Evolutionary conservation across 2,797 vertebrate species (phyloP).

Genomic region (Sebastes cheni): DNA sequence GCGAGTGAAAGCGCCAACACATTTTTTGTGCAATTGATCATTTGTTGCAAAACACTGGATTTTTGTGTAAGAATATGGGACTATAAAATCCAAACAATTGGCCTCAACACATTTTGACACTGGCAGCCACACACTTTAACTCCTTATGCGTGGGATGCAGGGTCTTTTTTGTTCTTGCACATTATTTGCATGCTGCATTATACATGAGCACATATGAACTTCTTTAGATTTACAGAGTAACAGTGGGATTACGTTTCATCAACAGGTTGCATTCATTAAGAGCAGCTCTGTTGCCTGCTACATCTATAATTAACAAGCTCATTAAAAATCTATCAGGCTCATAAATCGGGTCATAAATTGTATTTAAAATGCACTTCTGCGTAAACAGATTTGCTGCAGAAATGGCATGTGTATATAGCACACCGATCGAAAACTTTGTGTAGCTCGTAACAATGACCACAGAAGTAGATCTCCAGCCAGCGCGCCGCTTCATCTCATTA

Average conservation of each 20-base stretch:
- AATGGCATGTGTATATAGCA: not conserved
- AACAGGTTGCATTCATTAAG: not conserved
- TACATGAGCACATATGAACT: not conserved
- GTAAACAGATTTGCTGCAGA: not conserved
- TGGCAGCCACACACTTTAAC: not conserved
- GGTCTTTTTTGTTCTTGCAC: not conserved
- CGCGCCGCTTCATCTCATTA: conserved; percentile 15
- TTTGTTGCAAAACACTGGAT: not conserved
- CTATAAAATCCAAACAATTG: not conserved
- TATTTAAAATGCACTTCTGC: not conserved
- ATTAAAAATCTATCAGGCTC: not conserved
- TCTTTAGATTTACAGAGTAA: not conserved
- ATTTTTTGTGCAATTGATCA: not conserved
- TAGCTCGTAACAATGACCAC: not conserved
- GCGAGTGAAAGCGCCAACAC: not conserved
- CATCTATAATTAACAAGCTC: not conserved
- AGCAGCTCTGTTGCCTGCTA: not conserved
- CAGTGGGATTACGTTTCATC: not conserved
- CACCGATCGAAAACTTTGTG: not conserved
- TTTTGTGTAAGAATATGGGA: not conserved
- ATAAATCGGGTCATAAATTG: not conserved
- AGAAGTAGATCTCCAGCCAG: not conserved
- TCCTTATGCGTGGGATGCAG: not conserved
- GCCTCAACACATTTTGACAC: not conserved
- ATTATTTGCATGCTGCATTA: not conserved